Conservation (phyloP, 2,113 vertebrate species). For the Brachyhypopomus gauderio region DNA sequence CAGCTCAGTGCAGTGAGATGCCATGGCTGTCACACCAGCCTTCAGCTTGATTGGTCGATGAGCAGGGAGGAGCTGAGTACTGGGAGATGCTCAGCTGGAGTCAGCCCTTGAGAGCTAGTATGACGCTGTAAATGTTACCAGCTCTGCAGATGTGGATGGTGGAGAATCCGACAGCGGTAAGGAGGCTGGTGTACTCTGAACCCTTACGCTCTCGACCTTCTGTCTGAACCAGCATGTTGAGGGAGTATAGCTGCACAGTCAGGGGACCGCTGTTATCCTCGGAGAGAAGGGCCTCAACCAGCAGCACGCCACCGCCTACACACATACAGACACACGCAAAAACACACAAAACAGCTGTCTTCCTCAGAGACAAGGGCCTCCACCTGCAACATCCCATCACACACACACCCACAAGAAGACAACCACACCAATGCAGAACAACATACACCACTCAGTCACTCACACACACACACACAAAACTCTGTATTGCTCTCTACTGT, state of each 20-base stretch:
- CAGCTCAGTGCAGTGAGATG: too few species aligned
- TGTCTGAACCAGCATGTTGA: constrained; percentile 90
- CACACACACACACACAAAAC: neutral
- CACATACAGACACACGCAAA: constrained; percentile 35
- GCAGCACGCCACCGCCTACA: constrained; percentile 79
- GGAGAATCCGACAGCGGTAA: constrained; percentile 77
- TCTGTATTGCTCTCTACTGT: too few species aligned
- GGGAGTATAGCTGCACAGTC: constrained; percentile 78
- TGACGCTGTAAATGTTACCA: constrained; percentile 78
- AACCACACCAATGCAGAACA: too few species aligned
- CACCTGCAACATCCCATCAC: neutral
- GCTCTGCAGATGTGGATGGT: constrained; percentile 68
- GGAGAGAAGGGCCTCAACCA: constrained; percentile 79
- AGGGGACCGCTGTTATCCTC: constrained; percentile 80
- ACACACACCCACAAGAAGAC: neutral
- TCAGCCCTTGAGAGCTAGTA: constrained; percentile 75
- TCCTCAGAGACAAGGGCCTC: too few species aligned
- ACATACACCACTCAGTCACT: neutral
- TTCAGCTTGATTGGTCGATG: too few species aligned
- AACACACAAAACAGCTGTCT: constrained; percentile 10
- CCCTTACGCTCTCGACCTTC: constrained; percentile 81
- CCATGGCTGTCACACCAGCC: too few species aligned
- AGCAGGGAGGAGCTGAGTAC: too few species aligned
- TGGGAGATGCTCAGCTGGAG: too few species aligned
- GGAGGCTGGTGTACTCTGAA: constrained; percentile 75